Conservation (phyloP, 1,140 invertebrate species). For the Zophobas atratus region DNA sequence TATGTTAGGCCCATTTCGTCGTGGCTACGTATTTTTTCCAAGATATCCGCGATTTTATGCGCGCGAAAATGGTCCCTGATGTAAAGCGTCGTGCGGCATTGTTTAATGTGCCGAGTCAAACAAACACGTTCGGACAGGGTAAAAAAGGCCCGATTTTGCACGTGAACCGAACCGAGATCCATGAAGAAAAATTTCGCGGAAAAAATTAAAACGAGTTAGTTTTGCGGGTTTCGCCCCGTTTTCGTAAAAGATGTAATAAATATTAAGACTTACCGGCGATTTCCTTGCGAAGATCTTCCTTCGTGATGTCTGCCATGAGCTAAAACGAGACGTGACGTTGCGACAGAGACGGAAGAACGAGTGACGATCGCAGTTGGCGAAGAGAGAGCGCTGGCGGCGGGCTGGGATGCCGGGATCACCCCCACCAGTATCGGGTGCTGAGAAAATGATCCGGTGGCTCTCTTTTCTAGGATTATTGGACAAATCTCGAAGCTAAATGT, state of each 20-base stretch:
- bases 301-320: conserved; percentile 78
- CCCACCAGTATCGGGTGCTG: too few relatives aligned
- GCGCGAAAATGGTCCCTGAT: conserved; percentile 55
- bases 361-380: conserved; percentile 13
- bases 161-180: conserved; percentile 63
- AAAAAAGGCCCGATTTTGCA: conserved; percentile 70
- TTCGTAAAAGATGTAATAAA: conserved; percentile 60
- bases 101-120: conserved; percentile 63
- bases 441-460: too few relatives aligned
- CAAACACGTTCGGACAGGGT: conserved; percentile 66
- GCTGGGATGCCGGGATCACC: too few relatives aligned
- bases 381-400: conserved; percentile 16
- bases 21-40: conserved; percentile 56
- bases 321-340: conserved; percentile 58
- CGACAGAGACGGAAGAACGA: conserved; percentile 60
- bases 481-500: too few relatives aligned
- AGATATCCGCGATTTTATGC: conserved; percentile 62
- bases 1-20: conserved; percentile 60
- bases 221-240: conserved; percentile 55
- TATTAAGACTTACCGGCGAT: conserved; percentile 77
- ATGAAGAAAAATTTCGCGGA: conserved; percentile 61
- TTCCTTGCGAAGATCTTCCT: conserved; percentile 79
- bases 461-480: too few relatives aligned
- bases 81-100: conserved; percentile 67
- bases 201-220: conserved; percentile 63